Evolutionary conservation across 1,140 invertebrate species (phyloP), one percentile per base, ranked within the genome.

Genomic region (Macrocentrus cingulum): DNA sequence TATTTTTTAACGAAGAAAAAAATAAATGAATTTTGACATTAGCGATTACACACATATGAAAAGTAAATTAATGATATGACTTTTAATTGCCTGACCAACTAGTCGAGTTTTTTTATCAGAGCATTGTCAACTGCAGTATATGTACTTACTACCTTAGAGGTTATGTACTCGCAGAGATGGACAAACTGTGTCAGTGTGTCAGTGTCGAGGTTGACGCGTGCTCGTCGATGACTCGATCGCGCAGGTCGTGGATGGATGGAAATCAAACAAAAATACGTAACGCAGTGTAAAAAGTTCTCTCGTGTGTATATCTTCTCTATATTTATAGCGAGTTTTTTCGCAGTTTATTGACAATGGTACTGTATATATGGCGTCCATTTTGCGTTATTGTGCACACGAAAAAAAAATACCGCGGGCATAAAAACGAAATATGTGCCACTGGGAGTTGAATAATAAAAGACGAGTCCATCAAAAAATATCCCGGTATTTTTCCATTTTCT

Each of bases 181-280:
- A 22, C 56, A 55, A 76, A 70, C 64, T 67, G 68, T 76, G 74
- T 74, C 66, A 76, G 69, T 76, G 63, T 76, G 74, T 75, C 74
- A 76, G 69, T 76, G 74, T 76, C 72, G 71, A 70, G 70, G 67
- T 19, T 29, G 23, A 13, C 23, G 20, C 19, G 19, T 44, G 42
- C 13, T 66, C 61, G 66, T 69, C 63, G 66, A 60, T 64, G 61
- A 59, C 70, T 64, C 37, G 58, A 55, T 55, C 52, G 32, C 44
- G 15, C 15, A 32, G 25, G 46, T 49, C 19, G 20, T 15, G 25
- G 22, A n/a, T 32, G n/a, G 13, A 46, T 20, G 7, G 19, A 22
- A 4, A 32, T 13, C 29, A 15, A 25, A 13, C 11, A 32, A 49
- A 49, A 48, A 48, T 22, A 8, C 19, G 9, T 19, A 49, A 25